Percentiles rank a stretch among this genome's conserved stretches.
phyloP scores from a whole-genome alignment of 2,797 vertebrate genomes.

The Gymnoscopelus microlampas region DNA sequence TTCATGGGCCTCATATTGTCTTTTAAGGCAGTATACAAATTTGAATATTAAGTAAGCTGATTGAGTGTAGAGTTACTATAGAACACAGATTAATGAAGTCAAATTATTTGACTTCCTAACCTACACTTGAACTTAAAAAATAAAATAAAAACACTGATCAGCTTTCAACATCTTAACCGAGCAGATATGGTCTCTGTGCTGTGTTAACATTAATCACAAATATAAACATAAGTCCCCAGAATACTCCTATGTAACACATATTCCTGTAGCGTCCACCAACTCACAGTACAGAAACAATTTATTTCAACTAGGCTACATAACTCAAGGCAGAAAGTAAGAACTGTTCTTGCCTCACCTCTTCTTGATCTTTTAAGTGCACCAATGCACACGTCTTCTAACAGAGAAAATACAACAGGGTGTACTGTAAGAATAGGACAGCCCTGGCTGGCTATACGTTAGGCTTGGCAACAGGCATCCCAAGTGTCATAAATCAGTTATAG shows the following conservation, averaged over 20 bases:
- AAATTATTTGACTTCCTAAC: slow-evolving; percentile 71
- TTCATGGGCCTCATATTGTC: slow-evolving; percentile 49
- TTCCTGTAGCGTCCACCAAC: slow-evolving; percentile 77
- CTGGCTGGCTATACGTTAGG: slow-evolving; percentile 57
- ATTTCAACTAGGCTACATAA: slow-evolving; percentile 74
- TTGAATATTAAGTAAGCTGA: slow-evolving; percentile 48
- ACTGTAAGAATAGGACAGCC: slow-evolving; percentile 57
- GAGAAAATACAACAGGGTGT: slow-evolving; percentile 60
- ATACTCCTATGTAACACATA: slow-evolving; percentile 80
- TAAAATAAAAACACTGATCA: slow-evolving; percentile 70
- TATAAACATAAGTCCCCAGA: slow-evolving; percentile 58
- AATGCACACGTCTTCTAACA: slow-evolving; percentile 70
- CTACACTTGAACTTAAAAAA: slow-evolving; percentile 47
- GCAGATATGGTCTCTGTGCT: slow-evolving; percentile 69
- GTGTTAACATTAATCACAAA: slow-evolving; percentile 70
- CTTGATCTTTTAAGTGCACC: slow-evolving; percentile 71
- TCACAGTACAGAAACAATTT: slow-evolving; percentile 76
- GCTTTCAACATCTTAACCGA: slow-evolving; percentile 54
- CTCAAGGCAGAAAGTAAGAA: slow-evolving; percentile 75
- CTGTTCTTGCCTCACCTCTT: slow-evolving; percentile 62
- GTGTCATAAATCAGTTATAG: slow-evolving; percentile 64
- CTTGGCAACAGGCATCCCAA: slow-evolving; percentile 61
- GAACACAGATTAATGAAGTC: slow-evolving; percentile 65
- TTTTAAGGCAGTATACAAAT: slow-evolving; percentile 64
- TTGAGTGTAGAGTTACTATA: slow-evolving; percentile 44